These are phyloP conservation scores for Drosophila hydei DNA, from an alignment of 1,140 invertebrate genomes.

Conservation along the genomic window DNA sequence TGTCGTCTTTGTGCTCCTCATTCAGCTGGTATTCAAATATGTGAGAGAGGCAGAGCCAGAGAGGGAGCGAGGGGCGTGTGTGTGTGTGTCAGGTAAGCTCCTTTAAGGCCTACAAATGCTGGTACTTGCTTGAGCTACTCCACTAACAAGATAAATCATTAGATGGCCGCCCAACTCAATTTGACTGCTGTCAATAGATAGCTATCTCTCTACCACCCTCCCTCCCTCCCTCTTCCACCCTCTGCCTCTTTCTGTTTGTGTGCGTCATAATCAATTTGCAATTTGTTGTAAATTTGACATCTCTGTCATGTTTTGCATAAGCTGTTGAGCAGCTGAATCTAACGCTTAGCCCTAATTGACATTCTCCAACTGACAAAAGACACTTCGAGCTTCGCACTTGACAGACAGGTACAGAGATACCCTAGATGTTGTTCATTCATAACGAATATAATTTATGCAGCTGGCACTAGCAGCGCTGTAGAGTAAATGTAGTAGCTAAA, in stretches of 20 bases:
- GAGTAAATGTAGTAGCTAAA: too few relatives aligned
- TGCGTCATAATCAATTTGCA: slow-evolving; percentile 41
- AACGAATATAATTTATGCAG: too few relatives aligned
- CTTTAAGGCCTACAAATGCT: slow-evolving; percentile 9
- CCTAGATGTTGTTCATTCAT: not conserved
- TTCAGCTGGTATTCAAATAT: slow-evolving; percentile 45
- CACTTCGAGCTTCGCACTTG: too few relatives aligned
- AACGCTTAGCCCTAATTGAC: slow-evolving; percentile 19
- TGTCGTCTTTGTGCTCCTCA: slow-evolving; percentile 35
- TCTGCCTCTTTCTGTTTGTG: slow-evolving; percentile 11
- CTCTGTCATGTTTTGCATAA: slow-evolving; percentile 42
- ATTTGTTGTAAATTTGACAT: slow-evolving; percentile 44
- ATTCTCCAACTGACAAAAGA: not conserved
- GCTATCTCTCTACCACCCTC: not conserved
- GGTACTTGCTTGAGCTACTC: slow-evolving; percentile 6
- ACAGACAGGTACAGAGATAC: not conserved
- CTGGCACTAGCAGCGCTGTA: too few relatives aligned
- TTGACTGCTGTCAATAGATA: slow-evolving; percentile 48
- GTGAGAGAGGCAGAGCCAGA: not conserved
- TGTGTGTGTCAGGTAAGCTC: not conserved
- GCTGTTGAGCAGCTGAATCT: slow-evolving; percentile 19
- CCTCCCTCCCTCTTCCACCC: too few relatives aligned
- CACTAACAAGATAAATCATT: slow-evolving; percentile 57
- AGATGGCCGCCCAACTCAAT: slow-evolving; percentile 41
- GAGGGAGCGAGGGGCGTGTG: not conserved